Percentiles rank a stretch among this genome's conserved stretches.
Conservation (phyloP, 2,113 vertebrate species). For the Romanogobio albipinnatus region DNA sequence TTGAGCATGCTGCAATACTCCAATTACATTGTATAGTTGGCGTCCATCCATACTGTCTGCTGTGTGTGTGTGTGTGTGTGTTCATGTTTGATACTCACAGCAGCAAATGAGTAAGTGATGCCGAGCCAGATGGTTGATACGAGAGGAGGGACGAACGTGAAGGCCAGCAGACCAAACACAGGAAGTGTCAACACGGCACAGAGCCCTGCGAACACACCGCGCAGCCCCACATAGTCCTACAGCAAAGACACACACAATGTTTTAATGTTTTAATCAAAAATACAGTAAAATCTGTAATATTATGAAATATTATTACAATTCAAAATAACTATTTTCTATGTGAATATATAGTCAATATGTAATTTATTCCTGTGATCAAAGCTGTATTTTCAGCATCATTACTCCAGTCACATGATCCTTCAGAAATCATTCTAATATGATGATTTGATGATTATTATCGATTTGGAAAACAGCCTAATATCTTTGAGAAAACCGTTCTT, state of each 20-base stretch:
- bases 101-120: constrained; percentile 83
- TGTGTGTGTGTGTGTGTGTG: not conserved
- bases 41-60: not conserved
- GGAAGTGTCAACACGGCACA: constrained; percentile 79
- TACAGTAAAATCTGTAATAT: not conserved
- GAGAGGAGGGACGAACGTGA: constrained; percentile 77
- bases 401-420: not conserved
- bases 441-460: no score
- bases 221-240: constrained; percentile 78
- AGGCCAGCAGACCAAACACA: constrained; percentile 80
- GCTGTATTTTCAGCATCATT: not conserved
- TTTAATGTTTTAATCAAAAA: not conserved
- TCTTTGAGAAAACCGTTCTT: not conserved
- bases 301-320: not conserved
- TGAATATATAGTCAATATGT: not conserved
- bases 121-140: constrained; percentile 81
- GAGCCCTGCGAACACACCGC: constrained; percentile 73
- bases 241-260: not conserved
- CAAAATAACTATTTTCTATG: not conserved
- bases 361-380: not conserved
- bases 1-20: not conserved
- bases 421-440: not conserved
- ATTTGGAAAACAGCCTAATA: not conserved
- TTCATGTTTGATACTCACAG: constrained; percentile 69
- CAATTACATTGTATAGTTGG: not conserved